Evolutionary conservation across 92 coral and sea anemone genomes (phyloP), one percentile per base, ranked within the genome.

Genomic region (Blastomussa wellsi): DNA sequence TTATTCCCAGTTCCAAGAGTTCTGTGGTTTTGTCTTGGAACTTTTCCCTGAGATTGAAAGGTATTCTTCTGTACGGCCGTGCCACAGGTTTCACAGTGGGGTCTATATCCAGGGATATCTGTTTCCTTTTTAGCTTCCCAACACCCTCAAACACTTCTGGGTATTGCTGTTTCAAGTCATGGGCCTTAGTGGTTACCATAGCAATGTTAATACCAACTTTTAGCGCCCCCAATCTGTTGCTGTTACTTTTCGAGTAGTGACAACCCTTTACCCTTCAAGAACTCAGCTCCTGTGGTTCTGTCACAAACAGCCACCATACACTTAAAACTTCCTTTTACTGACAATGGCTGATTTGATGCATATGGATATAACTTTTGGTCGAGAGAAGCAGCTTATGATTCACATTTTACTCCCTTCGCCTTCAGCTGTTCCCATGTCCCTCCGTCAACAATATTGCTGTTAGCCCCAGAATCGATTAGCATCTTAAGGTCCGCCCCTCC

Each of bases 401-500:
- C 55, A 65, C 51, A 83, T 28, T 72, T 83, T 52, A 83, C 52
- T 22, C 82, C 22, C 67, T 59, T 59, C 67, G 31, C 67, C 67
- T 20, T 59, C 67, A 6, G 29, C n/a, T 39, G 37, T 70, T 82
- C 86, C 80, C 86, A 82, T 39, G 81, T 82, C n/a, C 52, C 1
- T 47, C 73, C 38, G 31, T 82, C 86, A n/a, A 82, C 35, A 72
- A 73, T 82, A 44, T 82, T 82, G 38, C 39, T 82, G 36, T 41
- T 82, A 4, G 86, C 86, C n/a, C 86, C 82, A 70, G 86, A 82
- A 35, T 82, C 86, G n/a, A n/a, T n/a, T n/a, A n/a, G n/a, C n/a
- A n/a, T n/a, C n/a, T n/a, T n/a, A n/a, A n/a, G n/a, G n/a, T n/a
- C n/a, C n/a, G n/a, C n/a, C n/a, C n/a, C n/a, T n/a, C n/a, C n/a